Base-by-base conservation (phyloP, 2,888 invertebrate genomes). In the Lasioglossum marginatum region DNA sequence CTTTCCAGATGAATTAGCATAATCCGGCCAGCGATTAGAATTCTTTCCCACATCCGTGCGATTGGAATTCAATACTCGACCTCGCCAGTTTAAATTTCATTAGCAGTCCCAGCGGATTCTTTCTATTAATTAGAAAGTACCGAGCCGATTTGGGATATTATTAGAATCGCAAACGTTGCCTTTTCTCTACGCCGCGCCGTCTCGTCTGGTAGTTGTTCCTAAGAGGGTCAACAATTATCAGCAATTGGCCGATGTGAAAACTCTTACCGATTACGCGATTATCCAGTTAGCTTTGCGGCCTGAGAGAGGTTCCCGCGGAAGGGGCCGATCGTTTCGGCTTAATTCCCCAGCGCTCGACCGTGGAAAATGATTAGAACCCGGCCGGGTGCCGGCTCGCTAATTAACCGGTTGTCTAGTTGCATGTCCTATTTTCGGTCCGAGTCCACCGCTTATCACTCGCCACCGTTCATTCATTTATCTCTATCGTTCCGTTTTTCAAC, bases 321-420 rank as follows among this genome's bases (percentile, higher is more conserved):
- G 40, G 23, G 57, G 19, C 48, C 68, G 34, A 40, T 14, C 68
- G 37, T 48, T 76, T 45, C 27, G 19, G 48, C 27, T 79, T 57
- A 60, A 79, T 78, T 85, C 70, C n/a, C 43, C 70, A n/a, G 12
- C 63, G 43, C 52, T 63, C 70, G 74, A 52, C 74, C 37, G 71
- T 72, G 23, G n/a, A n/a, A 75, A 84, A 78, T 66, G 78, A 78
- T 82, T 82, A 75, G 31, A 52, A 57, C 52, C 27, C 45, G 27
- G n/a, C 48, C 37, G 31, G 6, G 40, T n/a, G 57, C 10, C 63
- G 27, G 63, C 52, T 78, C 71, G 68, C 43, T 76, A 72, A 79
- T 82, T 75, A 78, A 66, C n/a, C 72, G 66, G 48, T 72, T 83
- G 74, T 57, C 60, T 43, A 27, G 34, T 81, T 81, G 48, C 74